A percentile compares a stretch with the other conserved stretches of the same genome.
Conservation (phyloP, 2,113 vertebrate species). For the Alethe diademata region DNA sequence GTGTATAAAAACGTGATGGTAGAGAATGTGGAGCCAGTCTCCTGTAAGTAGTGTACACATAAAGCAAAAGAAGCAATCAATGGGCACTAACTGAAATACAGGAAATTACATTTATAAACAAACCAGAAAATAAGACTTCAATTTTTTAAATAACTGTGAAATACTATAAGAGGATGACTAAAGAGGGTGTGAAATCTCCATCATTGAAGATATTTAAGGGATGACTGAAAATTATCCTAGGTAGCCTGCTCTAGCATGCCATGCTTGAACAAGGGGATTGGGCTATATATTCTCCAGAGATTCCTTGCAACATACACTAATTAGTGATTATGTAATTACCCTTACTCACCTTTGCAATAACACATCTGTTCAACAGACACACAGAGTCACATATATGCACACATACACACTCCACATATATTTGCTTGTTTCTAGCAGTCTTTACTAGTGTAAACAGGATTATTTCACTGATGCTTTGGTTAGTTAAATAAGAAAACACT, state of each 20-base stretch:
- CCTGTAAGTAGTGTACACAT: background rate
- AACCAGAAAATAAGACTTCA: background rate
- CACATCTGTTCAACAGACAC: background rate
- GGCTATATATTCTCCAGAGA: background rate
- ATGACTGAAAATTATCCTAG: background rate
- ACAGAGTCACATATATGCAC: background rate
- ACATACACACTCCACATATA: background rate
- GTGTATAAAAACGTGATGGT: background rate
- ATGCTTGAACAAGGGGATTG: background rate
- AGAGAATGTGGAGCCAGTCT: background rate
- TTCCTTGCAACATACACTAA: background rate
- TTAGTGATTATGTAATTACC: background rate
- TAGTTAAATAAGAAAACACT: background rate
- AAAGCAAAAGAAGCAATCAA: background rate
- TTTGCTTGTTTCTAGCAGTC: background rate
- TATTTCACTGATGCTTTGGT: background rate
- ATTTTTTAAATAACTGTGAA: background rate
- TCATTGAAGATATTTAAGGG: background rate
- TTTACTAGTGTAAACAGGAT: background rate
- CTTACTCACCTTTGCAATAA: background rate
- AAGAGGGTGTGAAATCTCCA: background rate
- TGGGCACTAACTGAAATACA: accelerated
- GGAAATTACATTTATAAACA: background rate
- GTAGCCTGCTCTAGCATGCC: background rate
- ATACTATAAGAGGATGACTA: background rate